Conservation (phyloP, 2,888 invertebrate species). For the Sinopyrophorus schimmeli region DNA sequence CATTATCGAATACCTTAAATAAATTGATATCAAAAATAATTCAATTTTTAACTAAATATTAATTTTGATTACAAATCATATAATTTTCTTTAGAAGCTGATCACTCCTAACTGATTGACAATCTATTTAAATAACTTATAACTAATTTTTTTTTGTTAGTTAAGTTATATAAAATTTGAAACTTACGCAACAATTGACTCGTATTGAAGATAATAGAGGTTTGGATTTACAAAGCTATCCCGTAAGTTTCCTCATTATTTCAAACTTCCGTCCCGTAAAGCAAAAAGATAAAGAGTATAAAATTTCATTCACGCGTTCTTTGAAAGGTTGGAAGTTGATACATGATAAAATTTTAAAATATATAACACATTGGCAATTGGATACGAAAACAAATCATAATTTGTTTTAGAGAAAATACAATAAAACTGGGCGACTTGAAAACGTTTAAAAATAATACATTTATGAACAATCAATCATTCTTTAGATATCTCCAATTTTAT, state of each 20-base stretch:
- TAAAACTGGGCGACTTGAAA: conserved; percentile 1
- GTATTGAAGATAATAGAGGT: too few relatives aligned
- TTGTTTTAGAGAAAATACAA: conserved; percentile 4
- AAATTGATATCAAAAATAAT: too few relatives aligned
- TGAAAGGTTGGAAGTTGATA: conserved; percentile 3
- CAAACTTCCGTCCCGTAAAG: conserved; percentile 8
- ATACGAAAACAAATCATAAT: not conserved
- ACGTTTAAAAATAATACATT: conserved; percentile 10
- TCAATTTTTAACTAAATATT: too few relatives aligned
- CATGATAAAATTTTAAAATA: conserved; percentile 1
- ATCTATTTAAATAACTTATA: too few relatives aligned
- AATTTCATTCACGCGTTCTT: conserved; percentile 10
- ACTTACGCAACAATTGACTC: too few relatives aligned
- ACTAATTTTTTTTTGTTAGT: too few relatives aligned
- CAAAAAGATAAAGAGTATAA: conserved; percentile 3
- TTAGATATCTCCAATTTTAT: conserved; percentile 8
- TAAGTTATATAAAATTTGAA: too few relatives aligned
- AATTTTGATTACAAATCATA: too few relatives aligned
- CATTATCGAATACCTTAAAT: too few relatives aligned
- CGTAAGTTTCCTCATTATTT: conserved; percentile 10
- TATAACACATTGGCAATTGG: not conserved
- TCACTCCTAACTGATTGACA: too few relatives aligned
- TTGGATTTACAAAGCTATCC: too few relatives aligned
- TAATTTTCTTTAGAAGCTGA: too few relatives aligned
- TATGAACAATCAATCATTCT: conserved; percentile 14